Conservation (phyloP, 2,888 invertebrate species). For the Sinopyrophorus schimmeli region DNA sequence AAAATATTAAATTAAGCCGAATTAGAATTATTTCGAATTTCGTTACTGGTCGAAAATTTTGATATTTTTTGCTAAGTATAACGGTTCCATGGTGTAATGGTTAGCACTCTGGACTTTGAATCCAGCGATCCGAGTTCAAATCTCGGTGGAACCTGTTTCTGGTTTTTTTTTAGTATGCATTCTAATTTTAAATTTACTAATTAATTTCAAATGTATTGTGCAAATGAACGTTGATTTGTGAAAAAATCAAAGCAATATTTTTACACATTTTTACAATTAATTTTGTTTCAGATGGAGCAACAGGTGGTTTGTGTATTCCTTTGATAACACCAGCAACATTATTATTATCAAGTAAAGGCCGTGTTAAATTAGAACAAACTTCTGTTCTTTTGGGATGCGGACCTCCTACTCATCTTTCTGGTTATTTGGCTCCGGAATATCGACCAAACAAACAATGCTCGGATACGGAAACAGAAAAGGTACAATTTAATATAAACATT, state of each 20-base stretch:
- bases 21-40: too few relatives aligned
- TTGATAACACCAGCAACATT: conserved; percentile 60
- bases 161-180: background rate
- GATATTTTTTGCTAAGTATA: too few relatives aligned
- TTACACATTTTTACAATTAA: conserved; percentile 4
- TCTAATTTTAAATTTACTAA: too few relatives aligned
- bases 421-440: conserved; percentile 62
- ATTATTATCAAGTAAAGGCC: conserved; percentile 60
- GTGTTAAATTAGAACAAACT: conserved; percentile 54
- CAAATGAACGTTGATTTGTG: too few relatives aligned
- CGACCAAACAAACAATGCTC: conserved; percentile 57
- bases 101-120: conserved; percentile 81
- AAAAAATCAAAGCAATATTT: too few relatives aligned
- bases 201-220: too few relatives aligned
- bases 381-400: conserved; percentile 39
- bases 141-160: conserved; percentile 69
- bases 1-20: too few relatives aligned
- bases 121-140: conserved; percentile 81
- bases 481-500: conserved; percentile 33
- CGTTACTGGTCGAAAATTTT: too few relatives aligned
- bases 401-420: conserved; percentile 48
- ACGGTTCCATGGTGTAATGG: conserved; percentile 74
- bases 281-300: conserved; percentile 51
- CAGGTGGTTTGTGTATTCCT: conserved; percentile 55
- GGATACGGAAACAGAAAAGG: conserved; percentile 64